Evolutionary conservation across 2,113 vertebrate genomes (phyloP).

Genomic region (Crypturellus undulatus): DNA sequence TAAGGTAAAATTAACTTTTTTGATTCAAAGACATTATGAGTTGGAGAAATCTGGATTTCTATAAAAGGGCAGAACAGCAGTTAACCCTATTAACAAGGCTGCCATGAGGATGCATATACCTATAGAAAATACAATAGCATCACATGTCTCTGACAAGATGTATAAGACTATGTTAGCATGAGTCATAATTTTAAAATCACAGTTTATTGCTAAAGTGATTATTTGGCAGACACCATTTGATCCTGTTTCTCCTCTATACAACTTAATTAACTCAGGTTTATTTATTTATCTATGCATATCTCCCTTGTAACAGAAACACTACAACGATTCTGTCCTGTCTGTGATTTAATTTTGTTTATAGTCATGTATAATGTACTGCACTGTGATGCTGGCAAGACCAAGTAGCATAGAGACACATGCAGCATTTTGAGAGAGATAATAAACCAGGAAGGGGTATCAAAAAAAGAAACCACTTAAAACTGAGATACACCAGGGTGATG

Average conservation of each 20-base stretch:
- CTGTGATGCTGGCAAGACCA: background rate
- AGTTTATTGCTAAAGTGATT: slow-evolving; percentile 3
- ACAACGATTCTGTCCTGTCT: background rate
- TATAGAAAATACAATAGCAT: background rate
- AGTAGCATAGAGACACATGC: background rate
- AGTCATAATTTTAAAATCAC: background rate
- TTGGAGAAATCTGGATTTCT: background rate
- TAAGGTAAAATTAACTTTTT: background rate
- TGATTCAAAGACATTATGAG: background rate
- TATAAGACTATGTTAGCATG: background rate
- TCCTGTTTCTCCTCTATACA: background rate
- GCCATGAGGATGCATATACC: background rate
- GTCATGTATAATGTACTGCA: background rate
- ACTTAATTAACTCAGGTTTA: slow-evolving; percentile 44
- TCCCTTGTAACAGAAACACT: slow-evolving; percentile 1
- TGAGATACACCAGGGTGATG: background rate
- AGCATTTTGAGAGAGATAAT: background rate
- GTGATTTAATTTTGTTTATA: background rate
- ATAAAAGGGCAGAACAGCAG: background rate
- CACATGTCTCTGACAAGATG: background rate
- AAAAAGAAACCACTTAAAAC: background rate
- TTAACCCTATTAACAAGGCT: background rate
- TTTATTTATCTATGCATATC: background rate
- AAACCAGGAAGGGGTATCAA: background rate
- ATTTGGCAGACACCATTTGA: slow-evolving; percentile 15